These are phyloP conservation scores for Pleuronectes platessa DNA, from an alignment of 2,113 vertebrate genomes.

Conservation along the genomic window DNA sequence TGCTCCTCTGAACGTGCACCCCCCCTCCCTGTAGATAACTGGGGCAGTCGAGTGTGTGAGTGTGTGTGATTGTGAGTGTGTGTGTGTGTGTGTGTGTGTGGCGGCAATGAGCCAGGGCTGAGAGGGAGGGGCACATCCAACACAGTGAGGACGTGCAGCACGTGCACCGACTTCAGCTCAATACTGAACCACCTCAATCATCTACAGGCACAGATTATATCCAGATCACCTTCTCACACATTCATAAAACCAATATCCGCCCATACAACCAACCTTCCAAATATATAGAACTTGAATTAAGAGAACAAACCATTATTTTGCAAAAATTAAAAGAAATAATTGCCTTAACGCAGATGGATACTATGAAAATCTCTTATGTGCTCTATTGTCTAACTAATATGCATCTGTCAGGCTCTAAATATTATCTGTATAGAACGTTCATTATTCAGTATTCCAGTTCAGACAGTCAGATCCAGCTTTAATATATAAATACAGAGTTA, in stretches of 20 bases:
- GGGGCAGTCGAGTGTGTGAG: conserved; percentile 61
- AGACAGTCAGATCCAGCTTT: no score
- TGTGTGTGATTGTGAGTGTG: no score
- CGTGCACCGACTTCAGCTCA: conserved; percentile 58
- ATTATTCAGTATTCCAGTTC: no score
- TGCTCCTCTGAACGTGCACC: conserved; percentile 12
- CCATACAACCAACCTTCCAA: not conserved
- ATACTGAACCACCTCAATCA: conserved; percentile 5
- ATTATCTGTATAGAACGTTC: no score
- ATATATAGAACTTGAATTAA: no score
- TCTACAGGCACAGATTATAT: not conserved
- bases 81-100: conserved; percentile 38
- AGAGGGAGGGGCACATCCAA: conserved; percentile 65
- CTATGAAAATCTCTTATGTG: no score
- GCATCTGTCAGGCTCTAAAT: no score
- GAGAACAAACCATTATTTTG: no score
- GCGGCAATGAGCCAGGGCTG: conserved; percentile 75
- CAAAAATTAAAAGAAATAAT: no score
- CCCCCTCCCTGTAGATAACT: conserved; percentile 51
- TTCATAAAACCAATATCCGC: not conserved
- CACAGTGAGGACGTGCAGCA: conserved; percentile 71
- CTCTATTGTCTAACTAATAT: not conserved
- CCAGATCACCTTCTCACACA: not conserved
- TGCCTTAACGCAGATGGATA: no score
- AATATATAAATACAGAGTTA: no score